Conservation (phyloP, 2,888 invertebrate species). For the Acronicta psi region DNA sequence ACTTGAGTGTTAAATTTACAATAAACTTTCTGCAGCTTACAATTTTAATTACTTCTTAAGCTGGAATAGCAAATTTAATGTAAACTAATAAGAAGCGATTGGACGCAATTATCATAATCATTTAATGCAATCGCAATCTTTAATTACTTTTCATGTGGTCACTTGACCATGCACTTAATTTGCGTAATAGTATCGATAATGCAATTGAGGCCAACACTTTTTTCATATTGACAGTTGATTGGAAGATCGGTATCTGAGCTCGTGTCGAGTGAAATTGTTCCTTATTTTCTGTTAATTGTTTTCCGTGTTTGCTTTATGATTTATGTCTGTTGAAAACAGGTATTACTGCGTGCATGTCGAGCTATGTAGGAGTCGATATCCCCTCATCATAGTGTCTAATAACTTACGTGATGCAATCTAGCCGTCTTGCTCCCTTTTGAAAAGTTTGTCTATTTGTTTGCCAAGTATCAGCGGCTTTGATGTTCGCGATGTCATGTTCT, state of each 20-base stretch:
- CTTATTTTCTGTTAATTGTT: constrained; percentile 68
- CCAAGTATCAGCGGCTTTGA: constrained; percentile 37
- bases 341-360: constrained; percentile 50
- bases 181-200: constrained; percentile 55
- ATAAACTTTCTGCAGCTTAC: constrained; percentile 35
- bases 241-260: constrained; percentile 68
- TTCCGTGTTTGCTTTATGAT: constrained; percentile 63
- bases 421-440: constrained; percentile 42
- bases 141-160: constrained; percentile 36
- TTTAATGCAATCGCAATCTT: constrained; percentile 44
- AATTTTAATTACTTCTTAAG: constrained; percentile 45
- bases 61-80: constrained; percentile 29
- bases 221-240: constrained; percentile 70
- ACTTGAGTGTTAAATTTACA: constrained; percentile 33
- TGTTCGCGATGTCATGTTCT: constrained; percentile 39
- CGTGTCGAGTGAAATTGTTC: constrained; percentile 60
- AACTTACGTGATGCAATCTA: constrained; percentile 47
- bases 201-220: constrained; percentile 45
- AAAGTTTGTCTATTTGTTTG: constrained; percentile 32
- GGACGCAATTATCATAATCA: constrained; percentile 35
- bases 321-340: constrained; percentile 53
- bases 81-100: constrained; percentile 26
- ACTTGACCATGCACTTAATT: constrained; percentile 38
- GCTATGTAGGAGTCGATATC: constrained; percentile 51
- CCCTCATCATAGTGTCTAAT: constrained; percentile 49